These are phyloP conservation scores for Harpalus rufipes DNA, from an alignment of 2,888 invertebrate species.

Conservation along the genomic window DNA sequence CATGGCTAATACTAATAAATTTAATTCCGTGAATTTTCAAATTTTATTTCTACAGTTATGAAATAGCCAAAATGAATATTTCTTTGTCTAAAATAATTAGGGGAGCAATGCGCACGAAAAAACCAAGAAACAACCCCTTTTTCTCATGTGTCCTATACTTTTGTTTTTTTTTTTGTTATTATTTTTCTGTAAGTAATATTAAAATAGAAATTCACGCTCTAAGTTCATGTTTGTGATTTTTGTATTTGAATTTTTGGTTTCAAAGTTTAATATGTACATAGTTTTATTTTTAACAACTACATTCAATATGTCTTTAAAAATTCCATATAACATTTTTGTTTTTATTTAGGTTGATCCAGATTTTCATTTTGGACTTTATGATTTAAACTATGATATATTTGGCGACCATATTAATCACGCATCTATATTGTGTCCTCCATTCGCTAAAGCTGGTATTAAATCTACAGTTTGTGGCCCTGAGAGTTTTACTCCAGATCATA, in stretches of 20 bases:
- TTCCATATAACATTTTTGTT: neutral
- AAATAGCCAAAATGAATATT: no score
- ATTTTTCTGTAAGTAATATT: no score
- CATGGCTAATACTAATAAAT: no score
- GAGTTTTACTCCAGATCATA: conserved; percentile 95
- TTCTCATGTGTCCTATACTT: no score
- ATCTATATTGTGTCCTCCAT: conserved; percentile 85
- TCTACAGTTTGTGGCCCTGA: conserved; percentile 94
- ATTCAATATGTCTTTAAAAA: neutral
- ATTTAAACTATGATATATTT: conserved; percentile 92
- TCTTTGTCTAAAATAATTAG: no score
- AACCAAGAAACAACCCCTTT: no score
- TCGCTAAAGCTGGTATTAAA: conserved; percentile 88
- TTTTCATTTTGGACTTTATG: conserved; percentile 91
- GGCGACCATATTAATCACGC: conserved; percentile 87
- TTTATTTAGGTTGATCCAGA: conserved; percentile 81
- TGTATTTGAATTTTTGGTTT: neutral
- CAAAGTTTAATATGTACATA: neutral
- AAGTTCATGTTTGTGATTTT: conserved; percentile 1
- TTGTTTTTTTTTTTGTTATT: no score
- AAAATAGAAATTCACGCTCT: neutral
- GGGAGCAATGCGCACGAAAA: no score
- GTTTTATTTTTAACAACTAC: neutral
- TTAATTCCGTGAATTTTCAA: no score
- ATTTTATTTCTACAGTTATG: no score